Evolutionary conservation across 2,113 vertebrate species (phyloP), one percentile per base, ranked within the genome.

Genomic region (Clarias magur): DNA sequence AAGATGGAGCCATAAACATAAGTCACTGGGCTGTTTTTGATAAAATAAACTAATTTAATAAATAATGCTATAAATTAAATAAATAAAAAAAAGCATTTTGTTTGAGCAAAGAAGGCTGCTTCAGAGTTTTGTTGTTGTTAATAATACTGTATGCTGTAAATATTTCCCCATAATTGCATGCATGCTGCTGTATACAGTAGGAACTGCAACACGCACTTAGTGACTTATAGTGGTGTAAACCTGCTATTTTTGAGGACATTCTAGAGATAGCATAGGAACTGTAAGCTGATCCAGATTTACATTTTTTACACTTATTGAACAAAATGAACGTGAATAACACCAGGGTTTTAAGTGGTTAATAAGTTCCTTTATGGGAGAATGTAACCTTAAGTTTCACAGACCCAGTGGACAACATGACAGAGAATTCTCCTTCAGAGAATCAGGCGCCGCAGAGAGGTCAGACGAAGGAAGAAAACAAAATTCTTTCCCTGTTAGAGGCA

Each of bases 401-500:
- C 42, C 23, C 84, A 63, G 25, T 65, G 59, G 27, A 54, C n/a
- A 15, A 30, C 38, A 53, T 0, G n/a, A 15, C n/a, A n/a, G n/a
- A n/a, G n/a, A n/a, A n/a, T n/a, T n/a, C n/a, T n/a, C 25, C 60
- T 34, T 19, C 60, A 79, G 56, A 30, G 34, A 12, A 62, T 23
- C 83, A 73, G 30, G 34, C 34, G 59, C 56, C 21, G n/a, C 68
- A 30, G 34, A 85, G 57, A 62, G 42, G 60, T 54, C 25, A 23
- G 17, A 68, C 25, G 42, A 53, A 59, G 75, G 59, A 85, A 16
- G 27, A 88, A 72, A 89, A 87, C 83, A 86, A 65, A 59, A 89
- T 82, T 82, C 25, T 63, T 85, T 17, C 75, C 15, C 21, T 92
- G 88, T 89, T 83, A 76, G 89, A 88, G 88, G 88, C 88, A 86